Evolutionary conservation across 1,140 invertebrate species (phyloP).

Genomic region (Diorhabda carinulata): DNA sequence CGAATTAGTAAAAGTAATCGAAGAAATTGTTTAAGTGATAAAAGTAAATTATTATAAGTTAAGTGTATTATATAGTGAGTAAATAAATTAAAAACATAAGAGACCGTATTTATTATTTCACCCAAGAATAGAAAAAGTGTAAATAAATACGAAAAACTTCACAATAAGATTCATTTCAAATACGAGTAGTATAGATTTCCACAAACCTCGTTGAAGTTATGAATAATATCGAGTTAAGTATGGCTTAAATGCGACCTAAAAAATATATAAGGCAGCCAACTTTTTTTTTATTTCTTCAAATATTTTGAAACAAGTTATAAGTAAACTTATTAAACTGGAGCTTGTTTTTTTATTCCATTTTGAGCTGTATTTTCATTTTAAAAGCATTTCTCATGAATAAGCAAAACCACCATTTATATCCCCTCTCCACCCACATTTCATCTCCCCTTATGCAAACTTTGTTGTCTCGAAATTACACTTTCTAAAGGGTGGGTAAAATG

Average conservation of each 20-base stretch:
- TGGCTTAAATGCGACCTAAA: constrained; percentile 1
- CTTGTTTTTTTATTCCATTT: constrained; percentile 43
- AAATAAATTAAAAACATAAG: no score
- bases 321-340: constrained; percentile 42
- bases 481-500: constrained; percentile 26
- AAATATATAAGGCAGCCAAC: constrained; percentile 9
- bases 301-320: constrained; percentile 42
- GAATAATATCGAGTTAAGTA: neutral
- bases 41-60: no score
- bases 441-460: constrained; percentile 36
- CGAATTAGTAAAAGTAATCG: no score
- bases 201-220: neutral
- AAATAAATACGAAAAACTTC: no score
- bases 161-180: no score
- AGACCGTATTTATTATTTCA: no score
- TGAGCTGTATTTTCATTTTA: constrained; percentile 43
- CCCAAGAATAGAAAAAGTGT: no score
- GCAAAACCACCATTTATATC: constrained; percentile 36
- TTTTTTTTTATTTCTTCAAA: constrained; percentile 34
- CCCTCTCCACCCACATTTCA: constrained; percentile 19
- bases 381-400: constrained; percentile 45
- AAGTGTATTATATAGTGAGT: no score
- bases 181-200: no score
- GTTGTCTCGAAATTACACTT: constrained; percentile 39
- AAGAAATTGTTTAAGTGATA: no score